Evolutionary conservation across 2,113 vertebrate genomes (phyloP), one percentile per base, ranked within the genome.

Genomic region (Dicrurus megarhynchus): DNA sequence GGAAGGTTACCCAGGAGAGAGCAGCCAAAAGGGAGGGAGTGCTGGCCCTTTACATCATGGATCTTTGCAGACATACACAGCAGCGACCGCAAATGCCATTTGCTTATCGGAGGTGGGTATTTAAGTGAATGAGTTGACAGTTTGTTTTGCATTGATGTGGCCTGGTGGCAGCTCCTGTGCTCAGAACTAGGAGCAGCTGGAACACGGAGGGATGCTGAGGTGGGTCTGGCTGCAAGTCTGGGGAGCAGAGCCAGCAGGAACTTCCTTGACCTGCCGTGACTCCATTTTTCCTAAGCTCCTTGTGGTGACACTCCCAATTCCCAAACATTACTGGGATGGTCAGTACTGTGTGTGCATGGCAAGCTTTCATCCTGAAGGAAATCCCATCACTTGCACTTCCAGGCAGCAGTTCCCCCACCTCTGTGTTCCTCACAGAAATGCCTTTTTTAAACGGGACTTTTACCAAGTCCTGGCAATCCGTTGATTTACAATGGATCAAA

Each of bases 381-480:
- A 46, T 60, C 60, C 52, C 21, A 16, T 70, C 69, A 20, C 60
- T 70, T 53, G 11, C 61, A 33, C 22, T 59, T 88, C 68, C 77
- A 61, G 80, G 77, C 93, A 90, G 68, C 83, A 74, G 37, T 65
- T 61, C 32, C 87, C 50, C 68, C 60, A n/a, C 3, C 65, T 75
- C 89, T 24, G 33, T 39, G 7, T 60, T 57, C 41, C 70, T 89
- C 55, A 69, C 64, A 83, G 37, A 77, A 91, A 92, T 55, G 60
- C 68, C 90, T 90, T 92, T 85, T 71, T 64, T 6, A 70, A 47
- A 44, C 0, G 10, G 80, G 75, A 77, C 50, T 79, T 81, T 50
- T 3, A 23, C 53, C 3, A 3, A 57, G 85, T 33, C 30, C 67
- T 10, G 33, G 60, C 0, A 1, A 47, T 57, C 44, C 1, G 0